Conservation (phyloP, 2,113 vertebrate genomes). For the Albula glossodonta region DNA sequence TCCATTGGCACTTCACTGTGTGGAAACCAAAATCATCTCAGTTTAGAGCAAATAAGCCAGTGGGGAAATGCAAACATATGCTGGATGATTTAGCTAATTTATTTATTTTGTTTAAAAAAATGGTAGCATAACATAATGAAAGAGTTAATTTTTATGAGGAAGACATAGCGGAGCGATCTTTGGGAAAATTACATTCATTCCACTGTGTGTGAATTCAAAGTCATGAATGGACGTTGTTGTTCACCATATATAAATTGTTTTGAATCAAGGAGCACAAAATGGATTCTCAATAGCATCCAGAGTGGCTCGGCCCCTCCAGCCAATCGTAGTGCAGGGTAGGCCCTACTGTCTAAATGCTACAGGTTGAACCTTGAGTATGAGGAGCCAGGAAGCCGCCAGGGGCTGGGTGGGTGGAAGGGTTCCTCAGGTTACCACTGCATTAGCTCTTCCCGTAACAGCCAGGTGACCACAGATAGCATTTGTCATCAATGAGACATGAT, state of each 20-base stretch:
- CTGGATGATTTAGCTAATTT: constrained; percentile 11
- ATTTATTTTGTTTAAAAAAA: constrained; percentile 26
- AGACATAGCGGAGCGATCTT: neutral
- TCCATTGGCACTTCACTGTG: constrained; percentile 17
- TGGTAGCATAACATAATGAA: constrained; percentile 14
- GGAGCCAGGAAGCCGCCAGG: no score
- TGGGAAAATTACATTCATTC: neutral
- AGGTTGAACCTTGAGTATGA: neutral
- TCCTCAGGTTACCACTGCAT: no score
- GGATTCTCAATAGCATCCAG: neutral
- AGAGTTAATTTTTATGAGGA: neutral
- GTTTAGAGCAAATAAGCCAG: constrained; percentile 15
- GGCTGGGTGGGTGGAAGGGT: no score
- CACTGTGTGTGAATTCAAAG: neutral
- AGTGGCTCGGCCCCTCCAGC: neutral
- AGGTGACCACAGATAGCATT: no score
- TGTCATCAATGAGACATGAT: no score
- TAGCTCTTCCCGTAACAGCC: no score
- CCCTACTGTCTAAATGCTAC: neutral
- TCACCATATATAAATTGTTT: neutral
- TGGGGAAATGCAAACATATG: constrained; percentile 25
- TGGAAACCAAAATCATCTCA: constrained; percentile 19
- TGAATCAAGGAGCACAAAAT: neutral
- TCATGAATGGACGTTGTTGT: neutral
- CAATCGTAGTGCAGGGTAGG: neutral